Percentiles rank a stretch among this genome's conserved stretches.
These are phyloP conservation scores for Intoshia linei DNA, from an alignment of 1,140 invertebrate genomes.

Conservation along the genomic window DNA sequence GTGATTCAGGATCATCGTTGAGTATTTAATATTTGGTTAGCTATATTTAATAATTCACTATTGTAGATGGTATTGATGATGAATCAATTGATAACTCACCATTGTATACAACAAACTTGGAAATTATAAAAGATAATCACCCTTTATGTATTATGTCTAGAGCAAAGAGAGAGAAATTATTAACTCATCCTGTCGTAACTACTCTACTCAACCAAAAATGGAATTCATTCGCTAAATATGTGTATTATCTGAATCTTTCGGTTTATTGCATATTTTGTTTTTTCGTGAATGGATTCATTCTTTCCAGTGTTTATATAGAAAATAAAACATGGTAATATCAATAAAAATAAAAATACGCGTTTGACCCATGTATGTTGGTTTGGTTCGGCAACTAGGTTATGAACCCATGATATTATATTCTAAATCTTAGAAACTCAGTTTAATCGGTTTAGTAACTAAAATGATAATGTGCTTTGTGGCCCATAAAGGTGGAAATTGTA, in stretches of 20 bases:
- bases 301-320: no score
- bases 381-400: no score
- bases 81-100: slow-evolving; percentile 9
- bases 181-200: slow-evolving; percentile 25
- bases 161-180: slow-evolving; percentile 16
- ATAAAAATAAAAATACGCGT: no score
- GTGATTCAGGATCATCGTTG: slow-evolving; percentile 8
- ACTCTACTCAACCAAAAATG: slow-evolving; percentile 25
- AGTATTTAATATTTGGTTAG: neutral
- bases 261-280: slow-evolving; percentile 24
- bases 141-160: slow-evolving; percentile 25
- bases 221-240: slow-evolving; percentile 21
- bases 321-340: no score
- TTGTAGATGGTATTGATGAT: slow-evolving; percentile 13
- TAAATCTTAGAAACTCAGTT: no score
- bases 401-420: no score
- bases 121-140: slow-evolving; percentile 25
- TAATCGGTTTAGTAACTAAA: no score
- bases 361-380: no score
- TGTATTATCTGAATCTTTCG: slow-evolving; percentile 26
- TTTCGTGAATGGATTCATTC: slow-evolving; percentile 25
- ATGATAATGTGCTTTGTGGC: no score
- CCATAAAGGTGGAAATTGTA: no score
- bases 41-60: neutral
- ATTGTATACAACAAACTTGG: slow-evolving; percentile 17